Evolutionary conservation across 1,140 invertebrate species (phyloP).

Genomic region (Lordiphosa stackelbergi): DNA sequence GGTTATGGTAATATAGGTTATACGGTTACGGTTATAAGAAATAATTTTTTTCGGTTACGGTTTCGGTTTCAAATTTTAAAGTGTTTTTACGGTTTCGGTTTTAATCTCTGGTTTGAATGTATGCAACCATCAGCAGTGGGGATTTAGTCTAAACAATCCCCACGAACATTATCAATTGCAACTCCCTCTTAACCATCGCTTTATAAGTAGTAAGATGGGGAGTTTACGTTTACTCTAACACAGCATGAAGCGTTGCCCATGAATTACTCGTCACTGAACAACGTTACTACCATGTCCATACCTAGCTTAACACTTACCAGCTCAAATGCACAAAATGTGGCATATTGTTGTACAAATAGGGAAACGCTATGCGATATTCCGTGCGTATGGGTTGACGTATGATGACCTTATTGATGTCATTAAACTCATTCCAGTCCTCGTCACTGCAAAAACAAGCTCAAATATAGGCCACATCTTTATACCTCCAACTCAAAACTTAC

Average conservation of each 20-base stretch:
- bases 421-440: conserved; percentile 99
- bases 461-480: neutral
- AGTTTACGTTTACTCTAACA: conserved; percentile 52
- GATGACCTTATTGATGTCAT: conserved; percentile 99
- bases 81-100: too few relatives aligned
- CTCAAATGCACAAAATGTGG: conserved; percentile 96
- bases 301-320: conserved; percentile 83
- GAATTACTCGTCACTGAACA: conserved; percentile 10
- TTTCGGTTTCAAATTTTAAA: too few relatives aligned
- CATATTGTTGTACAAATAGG: conserved; percentile 99
- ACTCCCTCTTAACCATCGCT: conserved; percentile 50
- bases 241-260: conserved; percentile 38
- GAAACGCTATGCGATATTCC: conserved; percentile 99
- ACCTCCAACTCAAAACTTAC: conserved; percentile 77
- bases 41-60: too few relatives aligned
- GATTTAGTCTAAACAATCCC: conserved; percentile 45
- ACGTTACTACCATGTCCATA: conserved; percentile 35
- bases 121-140: conserved; percentile 68
- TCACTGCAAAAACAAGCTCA: conserved; percentile 82
- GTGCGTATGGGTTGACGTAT: conserved; percentile 98
- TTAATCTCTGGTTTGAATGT: too few relatives aligned
- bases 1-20: too few relatives aligned
- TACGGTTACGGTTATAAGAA: too few relatives aligned
- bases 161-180: conserved; percentile 64
- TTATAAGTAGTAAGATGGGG: conserved; percentile 59